Base-by-base conservation (phyloP, 1,140 invertebrate genomes). In the Diprion similis region DNA sequence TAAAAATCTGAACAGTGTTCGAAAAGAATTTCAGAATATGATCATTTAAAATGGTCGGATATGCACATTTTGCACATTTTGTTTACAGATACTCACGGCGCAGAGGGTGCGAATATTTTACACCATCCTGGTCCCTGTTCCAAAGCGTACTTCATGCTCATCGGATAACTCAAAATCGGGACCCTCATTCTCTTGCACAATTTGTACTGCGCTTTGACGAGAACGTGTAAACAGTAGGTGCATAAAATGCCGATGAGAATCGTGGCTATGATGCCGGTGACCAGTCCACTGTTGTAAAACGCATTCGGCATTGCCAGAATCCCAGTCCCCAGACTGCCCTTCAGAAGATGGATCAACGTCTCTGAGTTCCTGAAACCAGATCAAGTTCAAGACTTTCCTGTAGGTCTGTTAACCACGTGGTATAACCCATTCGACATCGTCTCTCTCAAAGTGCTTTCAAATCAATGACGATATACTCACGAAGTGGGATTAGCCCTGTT, bases 261-360 rank as follows among this genome's bases (percentile, higher is more conserved):
- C 0, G 92, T 92, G 1, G 89, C 85, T 10, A 92, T 73, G 0
- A 91, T 83, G 9, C 92, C 91, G 72, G 91, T 91, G 75, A 92
- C 82, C 13, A 95, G 86, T 13, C 94, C 94, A 24, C 93, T 89
- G 83, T 94, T 90, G 17, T 89, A 90, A 77, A 95, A 92, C 13
- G 94, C 94, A 79, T 92, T 90, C 66, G 94, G 94, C 92, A 95
- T 94, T n/a, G 94, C 94, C 76, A 95, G 84, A 45, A 95, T 93
- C 1, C 94, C 94, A 0, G 94, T 95, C 13, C 94, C 94, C 71
- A 95, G 85, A 71, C 94, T 94, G 71, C 92, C 92, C 78, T 94
- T 94, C 18, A 94, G 81, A 66, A 94, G 84, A 75, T 94, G 92
- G 18, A 93, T 89, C 76, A 94, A 85, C 0, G 92, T 93, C 79